A percentile compares a stretch with the other conserved stretches of the same genome.
These are phyloP conservation scores for Tympanuchus pallidicinctus DNA, from an alignment of 2,113 vertebrate genomes.

Conservation along the genomic window DNA sequence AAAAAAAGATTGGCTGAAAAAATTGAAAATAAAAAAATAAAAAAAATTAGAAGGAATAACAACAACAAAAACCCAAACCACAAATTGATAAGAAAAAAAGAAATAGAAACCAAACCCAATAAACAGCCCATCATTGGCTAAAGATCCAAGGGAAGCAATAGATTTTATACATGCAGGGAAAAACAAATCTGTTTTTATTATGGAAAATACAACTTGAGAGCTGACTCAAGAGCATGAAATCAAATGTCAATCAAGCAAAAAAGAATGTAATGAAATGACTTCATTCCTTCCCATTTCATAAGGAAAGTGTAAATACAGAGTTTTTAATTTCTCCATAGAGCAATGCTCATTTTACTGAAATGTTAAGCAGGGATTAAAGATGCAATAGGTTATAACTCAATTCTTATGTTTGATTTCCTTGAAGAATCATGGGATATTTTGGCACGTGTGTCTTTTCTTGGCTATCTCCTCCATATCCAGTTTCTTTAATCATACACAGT, in stretches of 20 bases:
- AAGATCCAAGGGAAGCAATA: neutral
- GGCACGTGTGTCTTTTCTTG: neutral
- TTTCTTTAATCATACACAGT: neutral
- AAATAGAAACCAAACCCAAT: no score
- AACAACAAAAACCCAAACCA: neutral
- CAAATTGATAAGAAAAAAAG: neutral
- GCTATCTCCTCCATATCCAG: neutral
- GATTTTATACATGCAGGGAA: constrained; percentile 20
- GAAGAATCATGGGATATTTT: neutral
- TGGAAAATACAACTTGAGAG: constrained; percentile 20
- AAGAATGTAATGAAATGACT: constrained; percentile 56
- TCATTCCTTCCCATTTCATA: constrained; percentile 45
- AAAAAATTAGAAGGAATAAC: neutral
- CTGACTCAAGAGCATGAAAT: constrained; percentile 60
- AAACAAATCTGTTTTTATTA: constrained; percentile 42
- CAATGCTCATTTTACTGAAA: constrained; percentile 68
- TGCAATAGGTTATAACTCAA: constrained; percentile 60
- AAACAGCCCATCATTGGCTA: neutral
- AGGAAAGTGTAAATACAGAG: constrained; percentile 56
- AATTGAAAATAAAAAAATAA: neutral
- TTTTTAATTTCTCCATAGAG: constrained; percentile 64
- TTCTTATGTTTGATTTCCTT: constrained; percentile 12
- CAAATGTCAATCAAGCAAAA: constrained; percentile 64
- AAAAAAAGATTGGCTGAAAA: neutral
- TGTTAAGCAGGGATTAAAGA: constrained; percentile 63